Evolutionary conservation across 2,888 invertebrate genomes (phyloP).

Genomic region (Cryptocephalus primarius): DNA sequence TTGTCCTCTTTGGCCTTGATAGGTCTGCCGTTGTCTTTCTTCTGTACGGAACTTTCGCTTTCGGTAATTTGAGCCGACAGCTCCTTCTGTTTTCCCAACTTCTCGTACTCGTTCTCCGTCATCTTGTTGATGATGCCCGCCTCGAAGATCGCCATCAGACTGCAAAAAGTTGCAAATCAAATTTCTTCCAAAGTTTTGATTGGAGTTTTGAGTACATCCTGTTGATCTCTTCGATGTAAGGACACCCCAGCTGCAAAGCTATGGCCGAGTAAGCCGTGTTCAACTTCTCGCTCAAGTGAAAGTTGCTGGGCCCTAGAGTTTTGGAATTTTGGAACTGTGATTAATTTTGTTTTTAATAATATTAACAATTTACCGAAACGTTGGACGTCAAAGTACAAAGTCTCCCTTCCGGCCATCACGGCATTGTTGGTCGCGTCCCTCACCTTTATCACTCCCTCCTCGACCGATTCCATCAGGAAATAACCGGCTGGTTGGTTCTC

Average conservation of each 20-base stretch:
- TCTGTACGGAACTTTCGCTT: constrained; percentile 15
- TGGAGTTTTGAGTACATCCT: constrained; percentile 43
- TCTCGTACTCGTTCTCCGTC: constrained; percentile 64
- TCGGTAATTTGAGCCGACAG: constrained; percentile 32
- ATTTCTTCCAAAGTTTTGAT: not conserved
- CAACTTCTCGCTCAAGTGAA: constrained; percentile 65
- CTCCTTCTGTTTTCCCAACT: constrained; percentile 48
- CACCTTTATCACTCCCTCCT: constrained; percentile 57
- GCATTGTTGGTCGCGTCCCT: constrained; percentile 49
- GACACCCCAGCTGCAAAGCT: constrained; percentile 65
- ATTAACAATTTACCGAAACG: constrained; percentile 47
- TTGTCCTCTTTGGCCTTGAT: constrained; percentile 26
- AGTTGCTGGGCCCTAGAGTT: constrained; percentile 47
- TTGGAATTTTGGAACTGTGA: not conserved
- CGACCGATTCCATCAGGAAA: constrained; percentile 57
- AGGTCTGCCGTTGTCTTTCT: constrained; percentile 22
- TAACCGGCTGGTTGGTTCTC: constrained; percentile 31
- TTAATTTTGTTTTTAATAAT: not conserved
- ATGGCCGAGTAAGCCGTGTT: constrained; percentile 70
- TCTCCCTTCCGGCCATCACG: constrained; percentile 63
- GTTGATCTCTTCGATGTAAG: constrained; percentile 62
- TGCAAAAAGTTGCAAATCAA: constrained; percentile 22
- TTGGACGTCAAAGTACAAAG: constrained; percentile 63
- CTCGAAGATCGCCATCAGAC: constrained; percentile 63
- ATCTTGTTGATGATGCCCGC: constrained; percentile 67